These are phyloP conservation scores for Neotoxoptera formosana DNA, from an alignment of 1,140 invertebrate species.

Conservation along the genomic window DNA sequence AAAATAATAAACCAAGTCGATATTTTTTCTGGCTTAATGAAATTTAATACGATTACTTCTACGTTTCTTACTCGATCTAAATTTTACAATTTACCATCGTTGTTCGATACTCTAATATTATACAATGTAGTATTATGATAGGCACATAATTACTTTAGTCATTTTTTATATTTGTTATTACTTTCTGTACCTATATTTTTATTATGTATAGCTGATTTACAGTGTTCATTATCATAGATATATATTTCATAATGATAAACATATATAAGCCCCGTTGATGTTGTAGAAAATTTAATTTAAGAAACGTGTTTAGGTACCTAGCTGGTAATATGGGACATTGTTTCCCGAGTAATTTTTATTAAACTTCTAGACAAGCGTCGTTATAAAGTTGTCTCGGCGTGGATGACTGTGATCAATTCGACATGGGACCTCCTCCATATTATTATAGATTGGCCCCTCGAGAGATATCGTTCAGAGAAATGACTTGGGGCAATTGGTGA, in stretches of 20 bases:
- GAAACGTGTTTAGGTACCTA: background rate
- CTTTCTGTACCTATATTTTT: background rate
- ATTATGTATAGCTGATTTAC: background rate
- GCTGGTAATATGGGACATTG: background rate
- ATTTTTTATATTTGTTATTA: background rate
- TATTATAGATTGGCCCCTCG: conserved; percentile 41
- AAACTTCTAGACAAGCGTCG: background rate
- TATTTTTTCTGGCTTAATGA: background rate
- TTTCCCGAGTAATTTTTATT: conserved; percentile 6
- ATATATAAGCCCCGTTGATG: background rate
- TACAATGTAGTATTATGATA: background rate
- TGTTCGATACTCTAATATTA: background rate
- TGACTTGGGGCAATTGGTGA: background rate
- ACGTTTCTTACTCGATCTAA: background rate
- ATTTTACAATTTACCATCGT: background rate
- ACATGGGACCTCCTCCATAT: background rate
- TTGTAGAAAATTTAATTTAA: background rate
- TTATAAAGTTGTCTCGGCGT: conserved; percentile 16
- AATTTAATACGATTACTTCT: background rate
- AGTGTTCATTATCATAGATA: too few species aligned
- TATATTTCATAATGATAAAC: background rate
- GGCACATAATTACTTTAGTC: background rate
- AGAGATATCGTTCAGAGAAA: conserved; percentile 23
- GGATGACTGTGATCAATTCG: conserved; percentile 36
- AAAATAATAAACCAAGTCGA: background rate